Evolutionary conservation across 2,888 invertebrate species (phyloP), one percentile per base, ranked within the genome.

Genomic region (Salticus scenicus): DNA sequence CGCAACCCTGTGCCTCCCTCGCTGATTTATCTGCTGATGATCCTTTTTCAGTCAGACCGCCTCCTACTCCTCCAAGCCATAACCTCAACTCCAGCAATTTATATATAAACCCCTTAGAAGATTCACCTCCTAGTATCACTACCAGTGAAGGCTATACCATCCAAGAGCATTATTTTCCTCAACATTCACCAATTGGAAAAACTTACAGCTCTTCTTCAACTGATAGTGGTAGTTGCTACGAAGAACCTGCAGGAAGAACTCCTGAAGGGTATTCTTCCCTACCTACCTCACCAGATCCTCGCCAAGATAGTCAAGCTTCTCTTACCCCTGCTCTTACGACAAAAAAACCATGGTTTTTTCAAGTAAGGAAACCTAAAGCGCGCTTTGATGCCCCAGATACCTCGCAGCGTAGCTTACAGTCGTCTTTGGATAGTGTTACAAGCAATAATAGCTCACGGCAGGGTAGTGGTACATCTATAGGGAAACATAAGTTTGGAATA

Each of bases 1-100:
- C 98, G 90, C 97, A 97, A 93, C 97, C 97, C 90, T 97, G 96
- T 93, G 94, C 95, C 92, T 96, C 96, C 90, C 89, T 78, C 17
- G 88, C 87, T 41, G 87, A 87, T 78, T 73, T 87, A 51, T 80
- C 84, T 70, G 73, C 80, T 33, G 85, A 85, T 17, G 87, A 87
- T 31, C 66, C 78, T 12, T 72, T 79, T 31, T 71, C 57, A 24
- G 28, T 28, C 1, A 41, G 47, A 30, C 74, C 66, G 8, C 74
- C 70, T 27, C 71, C 79, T 24, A 80, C 85, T 1, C 76, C 77
- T 24, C 63, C 63, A 24, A 63, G 12, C 20, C 20, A n/a, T 0
- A 67, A 51, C 37, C 24, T 81, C 1, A 87, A 81, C 63, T 82
- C 87, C 1, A 87, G 85, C 33, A 87, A 87, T 42, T 41, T 87